These are phyloP conservation scores for Neoniphon sammara DNA, from an alignment of 2,797 vertebrate species.

Conservation along the genomic window DNA sequence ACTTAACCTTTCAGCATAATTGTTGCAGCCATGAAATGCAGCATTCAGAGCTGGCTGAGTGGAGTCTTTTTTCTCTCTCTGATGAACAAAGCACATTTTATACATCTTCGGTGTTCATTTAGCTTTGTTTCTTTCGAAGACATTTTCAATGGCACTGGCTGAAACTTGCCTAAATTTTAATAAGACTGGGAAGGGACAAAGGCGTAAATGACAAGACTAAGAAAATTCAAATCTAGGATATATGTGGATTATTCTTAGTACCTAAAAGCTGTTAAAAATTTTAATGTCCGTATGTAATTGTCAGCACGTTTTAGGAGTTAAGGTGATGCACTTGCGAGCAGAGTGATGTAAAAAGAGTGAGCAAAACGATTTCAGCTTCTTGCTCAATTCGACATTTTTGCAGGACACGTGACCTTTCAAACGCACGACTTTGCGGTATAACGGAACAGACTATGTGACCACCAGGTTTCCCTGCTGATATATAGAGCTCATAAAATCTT, in stretches of 20 bases:
- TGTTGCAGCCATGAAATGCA: slow-evolving; percentile 97
- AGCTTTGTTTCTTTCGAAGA: slow-evolving; percentile 87
- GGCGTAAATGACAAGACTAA: slow-evolving; percentile 40
- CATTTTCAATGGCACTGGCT: slow-evolving; percentile 90
- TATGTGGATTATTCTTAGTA: slow-evolving; percentile 21
- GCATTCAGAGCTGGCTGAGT: slow-evolving; percentile 94
- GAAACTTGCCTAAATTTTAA: slow-evolving; percentile 91
- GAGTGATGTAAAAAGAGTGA: not conserved
- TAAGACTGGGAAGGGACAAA: slow-evolving; percentile 28
- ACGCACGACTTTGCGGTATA: too few relatives aligned
- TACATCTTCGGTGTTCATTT: slow-evolving; percentile 85
- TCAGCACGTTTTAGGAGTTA: not conserved
- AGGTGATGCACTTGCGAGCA: not conserved
- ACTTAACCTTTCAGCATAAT: slow-evolving; percentile 99
- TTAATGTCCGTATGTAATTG: too few relatives aligned
- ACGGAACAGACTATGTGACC: too few relatives aligned
- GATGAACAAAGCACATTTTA: slow-evolving; percentile 93
- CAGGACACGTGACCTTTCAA: too few relatives aligned
- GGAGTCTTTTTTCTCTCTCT: slow-evolving; percentile 83
- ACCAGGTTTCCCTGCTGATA: too few relatives aligned
- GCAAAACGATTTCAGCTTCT: slow-evolving; percentile 5
- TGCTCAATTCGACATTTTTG: slow-evolving; percentile 11
- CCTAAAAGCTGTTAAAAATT: not conserved
- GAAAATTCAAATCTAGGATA: too few relatives aligned
- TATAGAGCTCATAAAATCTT: too few relatives aligned